These are phyloP conservation scores for Propithecus deckenii DNA, from an alignment of 2,797 vertebrate species.

Conservation along the genomic window DNA sequence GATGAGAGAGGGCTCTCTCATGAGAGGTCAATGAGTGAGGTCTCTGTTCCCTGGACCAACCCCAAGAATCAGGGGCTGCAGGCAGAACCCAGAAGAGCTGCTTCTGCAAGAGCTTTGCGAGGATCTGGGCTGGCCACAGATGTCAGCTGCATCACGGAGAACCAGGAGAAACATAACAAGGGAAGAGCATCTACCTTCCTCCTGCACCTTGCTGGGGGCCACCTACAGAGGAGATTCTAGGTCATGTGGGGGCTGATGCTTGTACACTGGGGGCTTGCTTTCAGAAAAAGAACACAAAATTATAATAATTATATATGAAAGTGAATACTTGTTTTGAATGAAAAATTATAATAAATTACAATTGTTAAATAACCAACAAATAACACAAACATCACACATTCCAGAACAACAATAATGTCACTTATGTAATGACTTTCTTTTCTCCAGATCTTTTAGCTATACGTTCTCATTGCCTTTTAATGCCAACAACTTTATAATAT, in stretches of 20 bases:
- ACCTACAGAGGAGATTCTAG: not conserved
- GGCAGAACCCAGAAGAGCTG: not conserved
- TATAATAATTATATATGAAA: not conserved
- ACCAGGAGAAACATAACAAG: not conserved
- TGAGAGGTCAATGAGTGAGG: too few relatives aligned
- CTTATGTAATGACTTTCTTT: not conserved
- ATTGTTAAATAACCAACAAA: not conserved
- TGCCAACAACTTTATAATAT: not conserved
- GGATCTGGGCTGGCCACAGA: not conserved
- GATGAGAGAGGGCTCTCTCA: not conserved
- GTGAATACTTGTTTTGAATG: not conserved
- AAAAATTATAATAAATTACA: not conserved
- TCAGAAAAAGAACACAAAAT: not conserved
- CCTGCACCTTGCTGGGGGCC: not conserved
- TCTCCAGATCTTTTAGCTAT: not conserved
- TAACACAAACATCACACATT: too few relatives aligned
- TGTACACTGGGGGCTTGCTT: not conserved
- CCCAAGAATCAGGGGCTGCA: not conserved
- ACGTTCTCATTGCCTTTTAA: not conserved
- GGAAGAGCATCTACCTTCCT: too few relatives aligned
- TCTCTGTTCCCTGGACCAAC: not conserved
- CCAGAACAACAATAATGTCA: not conserved
- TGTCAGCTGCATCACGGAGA: not conserved
- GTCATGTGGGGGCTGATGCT: rapidly evolving
- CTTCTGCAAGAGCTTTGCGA: not conserved